Percentiles rank a stretch among this genome's conserved stretches.
These are phyloP conservation scores for Andricus grossulariae DNA, from an alignment of 1,140 invertebrate species.

Conservation along the genomic window DNA sequence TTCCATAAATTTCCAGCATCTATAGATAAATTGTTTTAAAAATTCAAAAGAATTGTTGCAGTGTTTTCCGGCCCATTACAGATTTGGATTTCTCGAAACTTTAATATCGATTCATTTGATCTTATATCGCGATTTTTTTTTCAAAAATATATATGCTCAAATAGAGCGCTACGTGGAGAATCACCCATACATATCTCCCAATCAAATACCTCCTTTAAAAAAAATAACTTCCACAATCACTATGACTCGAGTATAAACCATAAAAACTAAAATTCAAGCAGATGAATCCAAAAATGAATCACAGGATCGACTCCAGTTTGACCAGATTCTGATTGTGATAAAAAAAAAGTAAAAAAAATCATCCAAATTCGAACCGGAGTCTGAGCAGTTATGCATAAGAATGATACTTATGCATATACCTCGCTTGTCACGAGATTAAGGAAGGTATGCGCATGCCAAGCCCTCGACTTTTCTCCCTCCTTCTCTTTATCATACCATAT, in stretches of 20 bases:
- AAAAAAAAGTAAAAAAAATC: conserved; percentile 8
- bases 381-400: conserved; percentile 25
- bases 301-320: conserved; percentile 3
- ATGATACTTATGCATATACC: conserved; percentile 17
- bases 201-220: background rate
- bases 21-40: no score
- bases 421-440: conserved; percentile 36
- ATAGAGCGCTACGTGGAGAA: no score
- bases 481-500: conserved; percentile 24
- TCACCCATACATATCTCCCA: no score
- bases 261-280: conserved; percentile 18
- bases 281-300: background rate
- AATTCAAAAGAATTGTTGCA: no score
- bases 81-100: no score
- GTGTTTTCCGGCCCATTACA: no score
- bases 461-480: conserved; percentile 33
- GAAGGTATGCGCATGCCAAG: conserved; percentile 42
- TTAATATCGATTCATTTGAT: no score
- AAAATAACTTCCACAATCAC: background rate
- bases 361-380: conserved; percentile 17
- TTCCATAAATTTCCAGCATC: no score
- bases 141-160: no score
- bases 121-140: no score
- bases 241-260: background rate
- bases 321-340: conserved; percentile 29